Base-by-base conservation (phyloP, 92 coral and sea anemone species). In the Virgularia gustaviana region DNA sequence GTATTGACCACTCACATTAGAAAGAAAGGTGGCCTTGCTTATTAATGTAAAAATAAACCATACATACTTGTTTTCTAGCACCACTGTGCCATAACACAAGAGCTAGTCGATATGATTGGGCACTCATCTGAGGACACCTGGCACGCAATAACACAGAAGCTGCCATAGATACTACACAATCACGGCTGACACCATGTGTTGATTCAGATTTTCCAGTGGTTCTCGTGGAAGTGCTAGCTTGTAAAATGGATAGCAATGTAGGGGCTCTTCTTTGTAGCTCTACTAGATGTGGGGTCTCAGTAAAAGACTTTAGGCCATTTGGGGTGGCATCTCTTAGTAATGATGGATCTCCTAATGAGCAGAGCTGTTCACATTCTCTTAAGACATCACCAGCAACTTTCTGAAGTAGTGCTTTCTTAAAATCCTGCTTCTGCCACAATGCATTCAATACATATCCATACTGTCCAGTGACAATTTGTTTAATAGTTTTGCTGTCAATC, bases 41-140 rank as follows among this genome's bases (percentile, higher is more conserved):
- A 15, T 55, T 22, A 22, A 15, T 6, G 9, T 55, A 36, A 12
- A 55, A 3, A 55, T 36, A 55, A 5, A 27, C 1, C 0, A 55
- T 55, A 55, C 33, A 5, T 35, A 79, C 89, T 81, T 85, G 89
- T 57, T 85, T 85, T 52, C 73, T 78, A 13, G 85, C 89, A 24
- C 85, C 89, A 75, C 85, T 78, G 33, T 85, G 89, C 89, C 89
- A 85, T 62, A 85, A 52, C 35, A 81, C 77, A 7, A 85, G 52
- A 31, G 83, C 76, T 43, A 80, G 43, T 64, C 78, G 53, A 62
- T 85, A 85, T 34, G 81, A 65, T 54, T 75, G 61, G 15, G 85
- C 89, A 37, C 76, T 75, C 85, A 85, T 85, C 36, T 81, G 80
- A 39, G 85, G 71, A 57, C 79, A 71, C 70, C 85, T 80, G 27